phyloP scores from a whole-genome alignment of 64 coral and sea anemone genomes.

The Astreopora myriophthalma region DNA sequence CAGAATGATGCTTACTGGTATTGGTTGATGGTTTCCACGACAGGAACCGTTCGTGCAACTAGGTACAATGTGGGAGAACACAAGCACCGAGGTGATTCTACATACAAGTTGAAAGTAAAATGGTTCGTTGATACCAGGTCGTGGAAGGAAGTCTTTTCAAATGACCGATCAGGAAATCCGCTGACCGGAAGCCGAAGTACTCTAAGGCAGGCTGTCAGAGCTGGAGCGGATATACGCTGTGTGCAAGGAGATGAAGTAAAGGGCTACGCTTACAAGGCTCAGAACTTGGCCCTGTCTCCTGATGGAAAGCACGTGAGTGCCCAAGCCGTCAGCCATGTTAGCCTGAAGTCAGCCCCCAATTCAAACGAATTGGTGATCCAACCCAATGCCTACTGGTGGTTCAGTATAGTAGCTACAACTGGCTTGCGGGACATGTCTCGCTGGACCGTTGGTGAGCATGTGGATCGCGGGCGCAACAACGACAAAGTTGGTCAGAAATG shows the following conservation, averaged over 20 bases:
- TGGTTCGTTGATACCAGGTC: slow-evolving; percentile 81
- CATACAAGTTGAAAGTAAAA: slow-evolving; percentile 25
- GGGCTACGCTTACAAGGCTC: slow-evolving; percentile 73
- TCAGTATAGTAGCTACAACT: slow-evolving; percentile 73
- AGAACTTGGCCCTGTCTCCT: slow-evolving; percentile 70
- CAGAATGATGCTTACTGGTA: slow-evolving; percentile 85
- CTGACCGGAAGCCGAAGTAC: slow-evolving; percentile 10
- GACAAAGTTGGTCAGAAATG: slow-evolving; percentile 72
- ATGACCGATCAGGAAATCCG: slow-evolving; percentile 33
- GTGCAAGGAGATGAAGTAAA: slow-evolving; percentile 51
- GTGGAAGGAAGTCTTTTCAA: slow-evolving; percentile 55
- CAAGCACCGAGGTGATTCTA: slow-evolving; percentile 27
- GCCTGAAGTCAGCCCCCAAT: slow-evolving; percentile 62
- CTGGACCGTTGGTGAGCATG: slow-evolving; percentile 85
- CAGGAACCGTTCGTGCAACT: slow-evolving; percentile 68
- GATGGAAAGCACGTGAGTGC: slow-evolving; percentile 67
- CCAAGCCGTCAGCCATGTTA: slow-evolving; percentile 67
- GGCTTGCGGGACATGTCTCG: slow-evolving; percentile 81
- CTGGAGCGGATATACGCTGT: slow-evolving; percentile 78
- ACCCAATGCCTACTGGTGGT: slow-evolving; percentile 86
- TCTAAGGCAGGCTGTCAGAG: slow-evolving; percentile 67
- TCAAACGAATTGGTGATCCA: slow-evolving; percentile 58
- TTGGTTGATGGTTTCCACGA: slow-evolving; percentile 86
- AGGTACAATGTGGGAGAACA: slow-evolving; percentile 76
- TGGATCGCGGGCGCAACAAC: slow-evolving; percentile 59